Evolutionary conservation across 2,113 vertebrate species (phyloP), one percentile per base, ranked within the genome.

Genomic region (Lipophrys pholis): DNA sequence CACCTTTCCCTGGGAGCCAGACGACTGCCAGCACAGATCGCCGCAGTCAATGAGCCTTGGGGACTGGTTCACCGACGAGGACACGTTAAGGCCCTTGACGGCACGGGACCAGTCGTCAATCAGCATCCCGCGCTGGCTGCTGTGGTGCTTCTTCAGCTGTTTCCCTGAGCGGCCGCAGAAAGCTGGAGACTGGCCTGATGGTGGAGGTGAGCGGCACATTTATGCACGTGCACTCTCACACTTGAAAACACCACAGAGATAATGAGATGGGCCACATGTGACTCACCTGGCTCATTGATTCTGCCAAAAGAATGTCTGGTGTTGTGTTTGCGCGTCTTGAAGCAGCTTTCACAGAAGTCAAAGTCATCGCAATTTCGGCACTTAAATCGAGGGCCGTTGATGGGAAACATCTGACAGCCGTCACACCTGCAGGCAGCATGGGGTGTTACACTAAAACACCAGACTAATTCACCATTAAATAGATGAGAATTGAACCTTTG

Each of bases 381-480:
- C 88, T 99, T 99, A 92, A 98, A 99, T 76, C 97, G 92, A 62
- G 97, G 94, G 2, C 98, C 98, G 30, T 97, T 97, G 83, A 99
- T 98, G 9, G 98, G 98, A 89, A 99, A 99, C 95, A 99, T 98
- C 81, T 99, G 98, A 82, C 98, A 99, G 80, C 98, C 98, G 38
- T 99, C 98, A 87, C 97, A 99, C 78, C 98, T 99, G 78, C 21
- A 45, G 11, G 55, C 11, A 8, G 35, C 1, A 68, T 11, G 53
- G 11, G 6, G 0, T 30, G 8, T 0, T 59, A 5, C 10, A 52
- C 38, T 7, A n/a, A 17, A 60, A 38, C 7, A 11, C 16, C 6
- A 39, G 30, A 2, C 3, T 15, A 9, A n/a, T n/a, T n/a, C n/a
- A n/a, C n/a, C n/a, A n/a, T n/a, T n/a, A 21, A 5, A 52, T 15